A percentile compares a stretch with the other conserved stretches of the same genome.
phyloP scores from a whole-genome alignment of 2,797 vertebrate species.

The Halcyon smyrnensis region DNA sequence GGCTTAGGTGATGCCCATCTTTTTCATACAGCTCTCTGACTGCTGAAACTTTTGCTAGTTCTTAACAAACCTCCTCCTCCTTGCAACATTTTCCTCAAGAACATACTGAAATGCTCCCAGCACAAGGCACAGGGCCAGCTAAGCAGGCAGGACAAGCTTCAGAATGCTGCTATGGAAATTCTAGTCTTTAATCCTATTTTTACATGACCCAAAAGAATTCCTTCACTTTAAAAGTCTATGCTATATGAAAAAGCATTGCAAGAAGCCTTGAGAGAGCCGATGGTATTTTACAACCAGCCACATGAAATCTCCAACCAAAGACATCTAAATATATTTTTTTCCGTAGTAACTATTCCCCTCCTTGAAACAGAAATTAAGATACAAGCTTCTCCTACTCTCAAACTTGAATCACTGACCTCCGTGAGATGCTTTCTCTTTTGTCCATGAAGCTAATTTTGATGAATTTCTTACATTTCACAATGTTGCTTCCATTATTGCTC shows the following conservation, averaged over 20 bases:
- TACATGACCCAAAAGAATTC: conserved; percentile 50
- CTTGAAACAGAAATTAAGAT: background rate
- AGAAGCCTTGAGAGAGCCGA: background rate
- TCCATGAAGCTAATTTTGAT: background rate
- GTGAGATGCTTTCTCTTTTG: background rate
- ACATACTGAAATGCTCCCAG: conserved; percentile 55
- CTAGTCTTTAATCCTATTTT: conserved; percentile 57
- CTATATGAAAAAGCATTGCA: background rate
- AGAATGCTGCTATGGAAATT: conserved; percentile 60
- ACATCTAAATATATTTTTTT: background rate
- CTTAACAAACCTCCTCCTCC: conserved; percentile 55
- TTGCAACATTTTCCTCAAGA: conserved; percentile 48
- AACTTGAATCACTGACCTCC: background rate
- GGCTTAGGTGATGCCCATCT: conserved; percentile 2
- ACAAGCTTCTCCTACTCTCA: background rate
- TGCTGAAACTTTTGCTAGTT: conserved; percentile 30
- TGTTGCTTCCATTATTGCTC: background rate
- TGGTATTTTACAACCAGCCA: conserved; percentile 23
- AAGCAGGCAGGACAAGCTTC: conserved; percentile 29
- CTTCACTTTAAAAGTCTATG: background rate
- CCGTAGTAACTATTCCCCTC: background rate
- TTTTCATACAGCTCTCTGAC: conserved; percentile 11
- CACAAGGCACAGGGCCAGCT: conserved; percentile 52
- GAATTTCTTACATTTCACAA: background rate
- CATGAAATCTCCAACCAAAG: background rate